Evolutionary conservation across 2,888 invertebrate species (phyloP).

Genomic region (Oscheius myriophilus): DNA sequence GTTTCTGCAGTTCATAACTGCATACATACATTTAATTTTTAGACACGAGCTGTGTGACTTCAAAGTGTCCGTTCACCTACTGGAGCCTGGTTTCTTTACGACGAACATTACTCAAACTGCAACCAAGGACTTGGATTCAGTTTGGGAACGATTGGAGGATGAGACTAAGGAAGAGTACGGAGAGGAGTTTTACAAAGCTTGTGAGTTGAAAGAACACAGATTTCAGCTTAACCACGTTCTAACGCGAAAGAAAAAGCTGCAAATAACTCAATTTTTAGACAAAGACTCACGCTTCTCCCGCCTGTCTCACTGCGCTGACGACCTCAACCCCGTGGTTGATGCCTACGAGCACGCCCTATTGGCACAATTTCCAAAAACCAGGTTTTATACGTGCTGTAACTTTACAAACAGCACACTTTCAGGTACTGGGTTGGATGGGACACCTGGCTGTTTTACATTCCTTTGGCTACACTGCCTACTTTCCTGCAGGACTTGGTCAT

Average conservation of each 20-base stretch:
- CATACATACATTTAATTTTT: constrained; percentile 2
- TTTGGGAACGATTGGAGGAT: constrained; percentile 41
- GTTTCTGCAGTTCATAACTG: too few relatives aligned
- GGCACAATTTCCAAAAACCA: constrained; percentile 46
- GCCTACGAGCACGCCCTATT: constrained; percentile 53
- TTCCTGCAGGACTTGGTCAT: constrained; percentile 52
- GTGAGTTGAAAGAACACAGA: constrained; percentile 34
- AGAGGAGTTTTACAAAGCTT: constrained; percentile 45
- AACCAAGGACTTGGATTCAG: constrained; percentile 46
- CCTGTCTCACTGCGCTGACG: constrained; percentile 46
- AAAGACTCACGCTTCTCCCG: constrained; percentile 50
- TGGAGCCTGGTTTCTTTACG: constrained; percentile 67
- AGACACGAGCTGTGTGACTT: constrained; percentile 62
- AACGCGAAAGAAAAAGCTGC: too few relatives aligned
- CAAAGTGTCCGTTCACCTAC: constrained; percentile 54
- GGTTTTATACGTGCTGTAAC: neutral
- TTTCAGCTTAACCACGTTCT: too few relatives aligned
- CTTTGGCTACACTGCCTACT: constrained; percentile 55
- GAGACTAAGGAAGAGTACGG: constrained; percentile 49
- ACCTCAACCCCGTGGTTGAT: constrained; percentile 48
- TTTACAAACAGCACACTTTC: neutral
- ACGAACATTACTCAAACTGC: constrained; percentile 60
- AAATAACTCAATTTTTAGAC: too few relatives aligned
- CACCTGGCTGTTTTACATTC: constrained; percentile 54
- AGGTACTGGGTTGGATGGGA: constrained; percentile 58